Evolutionary conservation across 2,113 vertebrate species (phyloP), one percentile per base, ranked within the genome.

Genomic region (Ammodytes marinus): DNA sequence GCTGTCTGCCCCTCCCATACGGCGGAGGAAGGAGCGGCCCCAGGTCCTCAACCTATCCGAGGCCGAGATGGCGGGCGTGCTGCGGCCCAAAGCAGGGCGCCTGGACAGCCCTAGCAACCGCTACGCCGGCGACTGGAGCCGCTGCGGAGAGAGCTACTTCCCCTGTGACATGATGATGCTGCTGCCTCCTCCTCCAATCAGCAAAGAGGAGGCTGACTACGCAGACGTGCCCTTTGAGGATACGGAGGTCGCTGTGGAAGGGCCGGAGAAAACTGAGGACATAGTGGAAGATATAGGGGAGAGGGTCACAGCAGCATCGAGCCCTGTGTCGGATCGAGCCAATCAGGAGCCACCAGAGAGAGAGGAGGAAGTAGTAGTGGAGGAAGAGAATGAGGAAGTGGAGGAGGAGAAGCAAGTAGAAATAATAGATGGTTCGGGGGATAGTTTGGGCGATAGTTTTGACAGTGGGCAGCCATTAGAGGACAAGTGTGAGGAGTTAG

Each of bases 101-200:
- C 85, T 99, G 13, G 98, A 99, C 91, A 99, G 98, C 85, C 97
- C 98, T 0, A 99, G 98, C 92, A 99, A 99, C 93, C 98, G 98
- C 74, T 99, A 99, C 0, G 98, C 98, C 0, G 98, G 98, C 15
- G 98, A 99, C 94, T 99, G 98, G 98, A 99, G 97, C 64, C 69
- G 95, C 54, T 99, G 98, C 17, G 96, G 96, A 19, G 97, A 97
- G 59, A 95, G 83, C 75, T 99, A 99, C 90, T 95, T 97, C 79
- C 67, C 95, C 0, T 92, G 45, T 40, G 90, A 93, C 12, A 65
- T 74, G 4, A 65, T 84, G 82, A 65, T 74, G 4, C 68, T 84
- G 82, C 90, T 57, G 15, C 90, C 85, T 53, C 53, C 77, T 27
- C 27, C 27, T 27, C 27, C 27, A 27, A 27, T 27, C 77, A 79